Base-by-base conservation (phyloP, 2,888 invertebrate genomes). In the Amphipyra berbera region DNA sequence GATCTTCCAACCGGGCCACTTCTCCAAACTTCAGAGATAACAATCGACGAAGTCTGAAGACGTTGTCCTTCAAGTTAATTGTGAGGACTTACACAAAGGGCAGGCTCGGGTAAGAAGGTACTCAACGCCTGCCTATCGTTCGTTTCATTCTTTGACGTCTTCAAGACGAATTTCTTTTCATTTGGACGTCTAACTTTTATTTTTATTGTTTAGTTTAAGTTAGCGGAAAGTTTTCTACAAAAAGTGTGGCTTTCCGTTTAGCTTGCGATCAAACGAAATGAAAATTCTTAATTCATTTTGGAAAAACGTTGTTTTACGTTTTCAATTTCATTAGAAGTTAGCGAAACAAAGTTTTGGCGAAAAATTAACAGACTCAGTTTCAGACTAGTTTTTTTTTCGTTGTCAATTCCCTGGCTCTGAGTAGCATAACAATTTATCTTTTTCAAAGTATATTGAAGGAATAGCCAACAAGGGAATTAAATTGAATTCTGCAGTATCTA, bases 61-160 rank as follows among this genome's bases (percentile, higher is more conserved):
- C 68, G 72, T 68, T 61, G 84, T 81, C 80, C 85, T 86, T 82
- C 81, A 84, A 84, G 80, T 84, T 86, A 86, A 86, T 86, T 86
- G 85, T 84, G 73, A 82, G 86, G 81, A 81, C 78, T 84, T 82
- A 74, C 70, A 83, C 84, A 84, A 86, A 86, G 84, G 79, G 68
- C 73, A 73, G 76, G 66, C 73, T 77, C 72, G 68, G 61, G 68
- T 79, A 77, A 84, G 82, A 81, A 79, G 79, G 81, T 79, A 81
- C 86, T 85, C 81, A 68, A 76, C 78, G 81, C 75, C 77, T 77
- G 68, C 68, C 72, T 75, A 73, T 79, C 78, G 77, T 68, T 69
- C 73, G 73, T 78, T 77, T 79, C 63, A 70, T 78, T 81, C 79
- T 81, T 82, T 82, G 79, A 78, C 76, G 78, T 65, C 59, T 61